These are phyloP conservation scores for Protobothrops mucrosquamatus DNA, from an alignment of 2,113 vertebrate genomes.

Conservation along the genomic window DNA sequence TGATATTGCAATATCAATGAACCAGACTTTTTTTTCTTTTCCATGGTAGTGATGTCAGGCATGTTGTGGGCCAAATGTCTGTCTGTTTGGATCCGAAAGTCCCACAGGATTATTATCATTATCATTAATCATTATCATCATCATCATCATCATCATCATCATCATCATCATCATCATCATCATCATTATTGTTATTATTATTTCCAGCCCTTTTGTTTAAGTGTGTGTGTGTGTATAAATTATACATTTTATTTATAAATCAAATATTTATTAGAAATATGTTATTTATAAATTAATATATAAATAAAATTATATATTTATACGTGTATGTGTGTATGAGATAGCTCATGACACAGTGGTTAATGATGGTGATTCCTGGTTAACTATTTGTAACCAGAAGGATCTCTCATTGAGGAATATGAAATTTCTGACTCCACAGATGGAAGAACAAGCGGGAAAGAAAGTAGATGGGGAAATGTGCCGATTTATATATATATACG, in stretches of 20 bases:
- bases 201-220: neutral
- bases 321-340: neutral
- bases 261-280: neutral
- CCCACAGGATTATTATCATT: neutral
- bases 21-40: neutral
- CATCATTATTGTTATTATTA: neutral
- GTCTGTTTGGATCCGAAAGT: neutral
- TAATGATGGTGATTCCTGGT: neutral
- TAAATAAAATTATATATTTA: neutral
- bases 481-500: neutral
- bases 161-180: neutral
- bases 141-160: too few species aligned
- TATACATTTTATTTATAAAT: neutral
- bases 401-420: neutral
- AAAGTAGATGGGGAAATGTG: neutral
- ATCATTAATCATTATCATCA: too few species aligned
- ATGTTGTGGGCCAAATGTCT: neutral
- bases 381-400: neutral
- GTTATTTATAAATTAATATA: neutral
- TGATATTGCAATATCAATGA: neutral
- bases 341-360: neutral
- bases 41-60: neutral
- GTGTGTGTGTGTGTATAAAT: neutral
- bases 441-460: neutral
- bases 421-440: neutral